phyloP scores from a whole-genome alignment of 2,113 vertebrate species.

The Sitta europaea region DNA sequence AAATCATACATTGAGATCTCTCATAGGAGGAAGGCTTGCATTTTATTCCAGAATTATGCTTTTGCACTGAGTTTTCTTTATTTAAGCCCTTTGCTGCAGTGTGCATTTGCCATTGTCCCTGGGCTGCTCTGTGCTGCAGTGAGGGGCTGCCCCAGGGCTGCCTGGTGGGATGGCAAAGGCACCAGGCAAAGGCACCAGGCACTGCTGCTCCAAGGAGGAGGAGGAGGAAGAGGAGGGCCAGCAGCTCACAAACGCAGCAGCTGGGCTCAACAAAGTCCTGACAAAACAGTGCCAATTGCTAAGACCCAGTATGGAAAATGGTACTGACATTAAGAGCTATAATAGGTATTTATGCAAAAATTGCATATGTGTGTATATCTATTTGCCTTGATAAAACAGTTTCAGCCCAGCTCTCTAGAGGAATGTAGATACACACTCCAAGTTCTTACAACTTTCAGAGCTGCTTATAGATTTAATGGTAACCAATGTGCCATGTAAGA shows the following conservation, averaged over 20 bases:
- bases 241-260: background rate
- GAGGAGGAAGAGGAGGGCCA: background rate
- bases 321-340: background rate
- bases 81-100: background rate
- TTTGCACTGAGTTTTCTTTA: background rate
- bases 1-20: background rate
- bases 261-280: background rate
- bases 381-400: background rate
- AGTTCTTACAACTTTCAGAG: background rate
- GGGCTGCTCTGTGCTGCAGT: background rate
- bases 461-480: background rate
- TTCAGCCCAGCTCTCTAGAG: background rate
- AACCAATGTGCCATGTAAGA: background rate
- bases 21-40: background rate
- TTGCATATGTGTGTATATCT: rapidly evolving
- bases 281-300: background rate
- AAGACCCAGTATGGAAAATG: background rate
- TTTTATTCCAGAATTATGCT: background rate
- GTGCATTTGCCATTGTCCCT: background rate
- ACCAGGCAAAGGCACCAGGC: background rate
- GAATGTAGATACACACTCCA: background rate
- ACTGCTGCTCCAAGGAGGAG: background rate
- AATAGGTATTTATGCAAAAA: background rate
- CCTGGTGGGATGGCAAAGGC: background rate
- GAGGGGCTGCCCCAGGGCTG: background rate